Evolutionary conservation across 2,113 vertebrate species (phyloP).

Genomic region (Regulus satrapa): DNA sequence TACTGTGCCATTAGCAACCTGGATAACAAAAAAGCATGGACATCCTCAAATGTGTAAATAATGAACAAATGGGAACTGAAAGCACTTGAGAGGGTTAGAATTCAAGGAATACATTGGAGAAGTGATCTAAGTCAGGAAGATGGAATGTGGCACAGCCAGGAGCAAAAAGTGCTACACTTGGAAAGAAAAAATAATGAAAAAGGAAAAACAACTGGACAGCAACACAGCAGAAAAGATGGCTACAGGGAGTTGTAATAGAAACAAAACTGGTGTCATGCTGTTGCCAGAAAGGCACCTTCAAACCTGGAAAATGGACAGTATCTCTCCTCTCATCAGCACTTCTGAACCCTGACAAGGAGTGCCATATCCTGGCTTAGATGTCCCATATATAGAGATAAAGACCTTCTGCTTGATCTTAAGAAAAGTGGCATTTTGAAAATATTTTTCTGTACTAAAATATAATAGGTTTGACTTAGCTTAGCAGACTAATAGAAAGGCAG

Average conservation of each 20-base stretch:
- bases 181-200: neutral
- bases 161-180: neutral
- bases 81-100: neutral
- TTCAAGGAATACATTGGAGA: neutral
- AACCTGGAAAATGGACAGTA: neutral
- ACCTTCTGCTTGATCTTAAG: neutral
- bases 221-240: neutral
- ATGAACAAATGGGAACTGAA: neutral
- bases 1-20: neutral
- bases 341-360: neutral
- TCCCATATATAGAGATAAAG: neutral
- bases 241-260: neutral
- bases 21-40: neutral
- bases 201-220: neutral
- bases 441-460: neutral
- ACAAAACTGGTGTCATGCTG: neutral
- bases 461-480: neutral
- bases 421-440: neutral
- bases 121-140: neutral
- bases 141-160: rapidly evolving
- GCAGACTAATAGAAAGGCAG: neutral
- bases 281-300: neutral
- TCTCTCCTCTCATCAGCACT: neutral
- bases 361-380: neutral
- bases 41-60: neutral